These are phyloP conservation scores for Oryzias javanicus DNA, from an alignment of 2,113 vertebrate species.

Conservation along the genomic window DNA sequence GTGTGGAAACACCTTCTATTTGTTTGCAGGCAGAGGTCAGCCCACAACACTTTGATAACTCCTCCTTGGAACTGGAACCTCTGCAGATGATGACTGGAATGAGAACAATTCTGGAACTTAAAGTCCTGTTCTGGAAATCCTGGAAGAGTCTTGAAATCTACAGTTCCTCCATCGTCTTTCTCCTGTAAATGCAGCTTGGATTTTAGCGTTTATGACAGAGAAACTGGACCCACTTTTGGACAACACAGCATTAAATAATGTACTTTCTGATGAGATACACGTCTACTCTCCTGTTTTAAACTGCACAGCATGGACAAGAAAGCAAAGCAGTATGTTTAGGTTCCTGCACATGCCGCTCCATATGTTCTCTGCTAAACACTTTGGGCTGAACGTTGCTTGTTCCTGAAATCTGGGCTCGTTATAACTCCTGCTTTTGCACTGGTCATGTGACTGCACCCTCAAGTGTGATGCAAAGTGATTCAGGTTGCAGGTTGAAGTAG, in stretches of 20 bases:
- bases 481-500: conserved; percentile 56
- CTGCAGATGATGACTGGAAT: conserved; percentile 7
- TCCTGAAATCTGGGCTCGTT: conserved; percentile 17
- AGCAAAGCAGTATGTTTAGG: conserved; percentile 28
- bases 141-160: conserved; percentile 23
- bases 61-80: conserved; percentile 54
- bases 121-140: conserved; percentile 26
- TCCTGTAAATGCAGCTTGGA: conserved; percentile 26
- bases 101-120: conserved; percentile 10
- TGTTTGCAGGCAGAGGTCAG: conserved; percentile 87
- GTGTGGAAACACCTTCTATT: conserved; percentile 7
- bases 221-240: conserved; percentile 31
- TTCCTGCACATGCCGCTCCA: conserved; percentile 37
- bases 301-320: conserved; percentile 52
- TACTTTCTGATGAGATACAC: conserved; percentile 30
- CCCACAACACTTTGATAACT: conserved; percentile 91
- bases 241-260: conserved; percentile 14
- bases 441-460: conserved; percentile 35
- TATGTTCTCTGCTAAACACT: conserved; percentile 17
- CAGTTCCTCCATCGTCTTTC: background rate
- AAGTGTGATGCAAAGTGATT: conserved; percentile 36
- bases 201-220: conserved; percentile 6
- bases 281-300: conserved; percentile 38
- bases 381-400: conserved; percentile 21
- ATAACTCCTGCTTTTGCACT: conserved; percentile 37